Base-by-base conservation (phyloP, 2,888 invertebrate species). In the Meloe dianella region DNA sequence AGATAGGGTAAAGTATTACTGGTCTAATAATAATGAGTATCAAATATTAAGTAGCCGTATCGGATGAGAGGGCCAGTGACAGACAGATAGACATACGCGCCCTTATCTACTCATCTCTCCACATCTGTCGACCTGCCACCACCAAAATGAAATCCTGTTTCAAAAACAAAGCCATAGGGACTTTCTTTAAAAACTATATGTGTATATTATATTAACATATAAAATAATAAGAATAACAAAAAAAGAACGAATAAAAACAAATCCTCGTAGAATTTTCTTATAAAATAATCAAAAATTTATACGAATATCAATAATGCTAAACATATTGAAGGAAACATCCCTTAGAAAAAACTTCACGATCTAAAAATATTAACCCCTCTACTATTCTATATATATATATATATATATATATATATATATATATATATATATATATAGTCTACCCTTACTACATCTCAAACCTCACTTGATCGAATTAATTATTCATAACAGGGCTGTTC, bases 11-110 rank as follows among this genome's bases (percentile, higher is more conserved):
- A 59, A 65, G 47, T 63, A 66, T 65, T 59, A 63, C 68, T 68
- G 65, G 68, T 65, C 68, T 63, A 65, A 76, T 76, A 76, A 77
- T 77, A 78, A 78, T 75, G 77, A 74, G 77, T 75, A 75, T 78
- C 77, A 74, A 76, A 78, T 77, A 75, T 73, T 76, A 77, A 78
- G 75, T 75, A 73, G 78, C 75, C 75, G 76, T 77, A 75, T 78
- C 77, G 76, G 77, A 75, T 75, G 75, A 75, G 72, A 72, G 73
- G 70, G 65, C 65, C 63, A 68, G 69, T 69, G 72, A 73, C 73
- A 73, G 63, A 63, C 65, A 38, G 47, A 60, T 54, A 68, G 72
- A 69, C 71, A 66, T 68, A 68, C 68, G 67, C 64, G 74, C 74
- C 73, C 74, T 76, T 76, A 77, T 75, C 74, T 75, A 68, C 71